These are phyloP conservation scores for Mus spretus DNA, from an alignment of 2,797 vertebrate species.

Conservation along the genomic window DNA sequence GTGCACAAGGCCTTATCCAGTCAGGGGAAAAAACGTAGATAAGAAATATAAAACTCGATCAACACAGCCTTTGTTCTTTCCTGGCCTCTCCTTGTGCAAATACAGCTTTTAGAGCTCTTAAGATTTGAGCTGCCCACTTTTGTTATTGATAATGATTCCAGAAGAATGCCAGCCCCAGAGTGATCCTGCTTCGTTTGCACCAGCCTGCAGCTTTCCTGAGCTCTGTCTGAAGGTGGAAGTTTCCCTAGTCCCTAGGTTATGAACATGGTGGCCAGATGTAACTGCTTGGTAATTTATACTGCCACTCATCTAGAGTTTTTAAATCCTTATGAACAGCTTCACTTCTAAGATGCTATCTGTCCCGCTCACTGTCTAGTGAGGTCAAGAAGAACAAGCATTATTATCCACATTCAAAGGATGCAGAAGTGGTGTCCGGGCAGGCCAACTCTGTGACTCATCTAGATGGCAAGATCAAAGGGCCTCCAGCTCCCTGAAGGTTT, in stretches of 20 bases:
- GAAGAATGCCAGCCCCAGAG: constrained; percentile 62
- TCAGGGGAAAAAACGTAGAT: constrained; percentile 17
- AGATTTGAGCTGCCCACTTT: constrained; percentile 55
- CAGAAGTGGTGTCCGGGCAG: background rate
- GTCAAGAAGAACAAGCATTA: background rate
- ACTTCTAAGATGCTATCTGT: constrained; percentile 9
- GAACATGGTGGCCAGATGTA: background rate
- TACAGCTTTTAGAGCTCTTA: constrained; percentile 49
- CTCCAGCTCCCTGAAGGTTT: background rate
- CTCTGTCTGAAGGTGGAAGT: background rate
- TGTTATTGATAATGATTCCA: constrained; percentile 57
- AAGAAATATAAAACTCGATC: constrained; percentile 58
- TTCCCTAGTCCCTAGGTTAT: constrained; percentile 46
- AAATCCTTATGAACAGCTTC: background rate
- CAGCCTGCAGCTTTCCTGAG: constrained; percentile 61
- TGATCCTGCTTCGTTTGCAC: constrained; percentile 1
- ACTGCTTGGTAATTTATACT: constrained; percentile 27
- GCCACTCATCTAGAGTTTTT: background rate
- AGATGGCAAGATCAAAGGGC: background rate
- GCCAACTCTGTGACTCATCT: background rate
- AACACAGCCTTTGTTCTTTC: constrained; percentile 34
- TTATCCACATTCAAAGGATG: background rate
- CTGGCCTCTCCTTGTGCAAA: constrained; percentile 69
- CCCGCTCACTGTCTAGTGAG: background rate
- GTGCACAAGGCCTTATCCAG: background rate